These are phyloP conservation scores for Agrilus cyanescens DNA, from an alignment of 2,888 invertebrate genomes.

Conservation along the genomic window DNA sequence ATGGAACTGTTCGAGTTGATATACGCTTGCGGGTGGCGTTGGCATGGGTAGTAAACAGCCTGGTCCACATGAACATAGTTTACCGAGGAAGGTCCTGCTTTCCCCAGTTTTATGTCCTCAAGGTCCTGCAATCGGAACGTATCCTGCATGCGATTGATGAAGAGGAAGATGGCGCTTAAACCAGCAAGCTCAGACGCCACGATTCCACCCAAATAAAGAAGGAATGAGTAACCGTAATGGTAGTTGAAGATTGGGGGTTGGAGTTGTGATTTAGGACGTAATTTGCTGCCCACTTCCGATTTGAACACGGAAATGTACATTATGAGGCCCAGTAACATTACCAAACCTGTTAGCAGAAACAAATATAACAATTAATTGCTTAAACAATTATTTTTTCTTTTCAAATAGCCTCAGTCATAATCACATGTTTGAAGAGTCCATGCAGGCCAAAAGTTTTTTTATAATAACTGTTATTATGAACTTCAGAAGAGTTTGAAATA, in stretches of 20 bases:
- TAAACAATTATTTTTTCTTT: no score
- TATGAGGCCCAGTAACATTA: constrained; percentile 82
- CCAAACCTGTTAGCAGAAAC: constrained; percentile 68
- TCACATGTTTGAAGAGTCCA: no score
- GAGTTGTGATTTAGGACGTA: constrained; percentile 66
- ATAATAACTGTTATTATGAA: no score
- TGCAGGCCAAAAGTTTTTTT: no score
- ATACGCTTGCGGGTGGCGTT: constrained; percentile 36
- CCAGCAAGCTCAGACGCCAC: constrained; percentile 76
- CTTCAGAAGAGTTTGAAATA: no score
- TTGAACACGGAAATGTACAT: constrained; percentile 90
- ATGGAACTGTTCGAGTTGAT: constrained; percentile 34
- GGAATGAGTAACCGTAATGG: constrained; percentile 79
- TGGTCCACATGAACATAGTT: constrained; percentile 28
- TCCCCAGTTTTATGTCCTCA: constrained; percentile 41
- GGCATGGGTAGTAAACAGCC: constrained; percentile 33
- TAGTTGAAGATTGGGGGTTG: constrained; percentile 73
- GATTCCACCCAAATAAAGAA: constrained; percentile 74
- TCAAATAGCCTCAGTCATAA: no score
- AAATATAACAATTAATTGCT: no score
- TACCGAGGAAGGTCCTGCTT: constrained; percentile 28
- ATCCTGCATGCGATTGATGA: constrained; percentile 65
- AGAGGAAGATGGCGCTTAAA: constrained; percentile 75
- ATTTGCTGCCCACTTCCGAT: constrained; percentile 78
- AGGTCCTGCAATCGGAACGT: constrained; percentile 41